phyloP scores from a whole-genome alignment of 2,797 vertebrate genomes.

The Smutsia gigantea region DNA sequence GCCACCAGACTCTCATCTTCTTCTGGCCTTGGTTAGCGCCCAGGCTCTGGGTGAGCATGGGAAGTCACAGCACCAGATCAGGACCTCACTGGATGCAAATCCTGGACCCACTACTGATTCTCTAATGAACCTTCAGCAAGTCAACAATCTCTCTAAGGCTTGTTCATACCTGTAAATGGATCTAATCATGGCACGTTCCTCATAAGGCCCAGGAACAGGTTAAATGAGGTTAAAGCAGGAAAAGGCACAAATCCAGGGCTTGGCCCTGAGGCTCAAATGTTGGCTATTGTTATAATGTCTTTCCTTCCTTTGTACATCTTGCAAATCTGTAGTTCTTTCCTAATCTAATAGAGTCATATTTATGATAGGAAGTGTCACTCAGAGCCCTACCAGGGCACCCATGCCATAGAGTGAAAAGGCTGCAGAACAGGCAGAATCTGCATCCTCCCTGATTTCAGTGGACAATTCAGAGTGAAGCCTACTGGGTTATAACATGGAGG shows the following conservation, averaged over 20 bases:
- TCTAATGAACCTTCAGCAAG: background rate
- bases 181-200: background rate
- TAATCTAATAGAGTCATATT: background rate
- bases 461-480: background rate
- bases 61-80: background rate
- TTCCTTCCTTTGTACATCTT: background rate
- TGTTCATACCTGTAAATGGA: background rate
- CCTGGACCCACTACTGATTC: background rate
- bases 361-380: background rate
- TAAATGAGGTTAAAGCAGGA: background rate
- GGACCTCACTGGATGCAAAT: background rate
- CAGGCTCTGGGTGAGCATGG: background rate
- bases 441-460: background rate
- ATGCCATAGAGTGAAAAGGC: background rate
- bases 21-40: background rate
- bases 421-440: background rate
- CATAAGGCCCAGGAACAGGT: background rate
- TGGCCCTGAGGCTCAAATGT: background rate
- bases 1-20: background rate
- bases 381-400: background rate
- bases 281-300: background rate
- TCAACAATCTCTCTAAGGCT: background rate
- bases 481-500: background rate
- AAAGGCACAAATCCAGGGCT: background rate
- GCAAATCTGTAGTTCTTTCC: background rate